Evolutionary conservation across 2,113 vertebrate species (phyloP), one percentile per base, ranked within the genome.

Genomic region (Macquaria ambigua): DNA sequence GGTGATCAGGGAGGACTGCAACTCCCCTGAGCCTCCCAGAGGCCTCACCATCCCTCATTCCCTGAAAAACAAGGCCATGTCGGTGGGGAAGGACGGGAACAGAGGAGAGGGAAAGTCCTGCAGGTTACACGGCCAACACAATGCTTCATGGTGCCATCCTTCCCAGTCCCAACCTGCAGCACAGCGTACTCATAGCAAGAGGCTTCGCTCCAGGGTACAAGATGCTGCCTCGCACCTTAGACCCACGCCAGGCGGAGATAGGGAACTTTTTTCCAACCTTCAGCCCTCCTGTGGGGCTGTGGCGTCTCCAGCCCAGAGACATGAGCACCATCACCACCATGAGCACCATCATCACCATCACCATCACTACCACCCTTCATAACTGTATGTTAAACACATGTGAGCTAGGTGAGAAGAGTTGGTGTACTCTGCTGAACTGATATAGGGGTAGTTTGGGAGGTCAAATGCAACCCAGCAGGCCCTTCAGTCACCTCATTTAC

Each of bases 261-360:
- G 96, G 87, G 97, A 97, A 14, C 93, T 94, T 0, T 93, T 95
- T 70, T 94, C 95, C 1, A 91, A 82, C 59, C 25, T 46, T 76
- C 93, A 96, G 85, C 90, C 95, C 10, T 96, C 15, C 93, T 96
- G 86, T 94, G 95, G 78, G 92, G 94, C 89, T 92, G 92, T 71
- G 92, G 94, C 59, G 2, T 71, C 91, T 92, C 93, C 96, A 77
- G 92, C 97, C 82, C 96, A 98, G 91, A 97, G 96, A 94, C 97
- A 99, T 0, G 97, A 98, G 77, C 97, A 98, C 78, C 96, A 98
- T 90, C 98, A 99, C 75, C 97, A 97, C 41, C 97, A 99, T 0
- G 97, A 99, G 78, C 97, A 99, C 84, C 97, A 98, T 88, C 98
- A 99, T 92, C 97, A 98, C 80, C 97, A 98, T 82, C 97, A 98